Evolutionary conservation across 2,888 invertebrate genomes (phyloP).

Genomic region (Pyrrhosoma nymphula): DNA sequence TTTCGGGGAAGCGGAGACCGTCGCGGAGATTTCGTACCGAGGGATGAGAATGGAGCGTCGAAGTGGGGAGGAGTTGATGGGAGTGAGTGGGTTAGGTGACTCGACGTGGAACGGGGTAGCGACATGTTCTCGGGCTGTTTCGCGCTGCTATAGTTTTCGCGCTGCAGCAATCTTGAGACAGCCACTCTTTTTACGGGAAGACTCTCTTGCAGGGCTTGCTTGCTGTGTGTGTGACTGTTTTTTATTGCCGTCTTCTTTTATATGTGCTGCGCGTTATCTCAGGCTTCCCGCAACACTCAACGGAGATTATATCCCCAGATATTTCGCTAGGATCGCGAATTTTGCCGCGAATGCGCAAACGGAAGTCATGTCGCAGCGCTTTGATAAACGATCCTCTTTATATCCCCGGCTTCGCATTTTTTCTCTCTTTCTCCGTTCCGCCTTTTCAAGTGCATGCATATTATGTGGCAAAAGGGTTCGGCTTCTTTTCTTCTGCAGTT

Average conservation of each 20-base stretch:
- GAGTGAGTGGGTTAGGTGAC: background rate
- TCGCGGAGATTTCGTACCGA: background rate
- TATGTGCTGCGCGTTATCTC: background rate
- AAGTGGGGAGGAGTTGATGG: background rate
- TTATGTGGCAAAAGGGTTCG: background rate
- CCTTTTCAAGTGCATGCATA: background rate
- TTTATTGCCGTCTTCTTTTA: slow-evolving; percentile 7
- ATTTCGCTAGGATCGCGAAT: background rate
- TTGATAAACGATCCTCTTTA: background rate
- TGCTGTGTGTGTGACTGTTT: background rate
- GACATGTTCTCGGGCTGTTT: background rate
- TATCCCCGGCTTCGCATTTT: background rate
- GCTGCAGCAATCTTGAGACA: slow-evolving; percentile 21
- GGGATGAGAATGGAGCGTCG: background rate
- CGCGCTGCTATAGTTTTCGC: background rate
- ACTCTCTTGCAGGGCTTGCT: background rate
- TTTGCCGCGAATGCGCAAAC: background rate
- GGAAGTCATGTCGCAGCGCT: background rate
- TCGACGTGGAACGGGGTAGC: background rate
- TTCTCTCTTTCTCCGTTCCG: background rate
- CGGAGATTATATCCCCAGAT: background rate
- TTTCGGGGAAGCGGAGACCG: background rate
- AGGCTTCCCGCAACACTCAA: background rate
- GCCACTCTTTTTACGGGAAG: background rate
- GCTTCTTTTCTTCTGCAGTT: background rate